A percentile compares a stretch with the other conserved stretches of the same genome.
Conservation (phyloP, 2,888 invertebrate species). For the Salticus scenicus region DNA sequence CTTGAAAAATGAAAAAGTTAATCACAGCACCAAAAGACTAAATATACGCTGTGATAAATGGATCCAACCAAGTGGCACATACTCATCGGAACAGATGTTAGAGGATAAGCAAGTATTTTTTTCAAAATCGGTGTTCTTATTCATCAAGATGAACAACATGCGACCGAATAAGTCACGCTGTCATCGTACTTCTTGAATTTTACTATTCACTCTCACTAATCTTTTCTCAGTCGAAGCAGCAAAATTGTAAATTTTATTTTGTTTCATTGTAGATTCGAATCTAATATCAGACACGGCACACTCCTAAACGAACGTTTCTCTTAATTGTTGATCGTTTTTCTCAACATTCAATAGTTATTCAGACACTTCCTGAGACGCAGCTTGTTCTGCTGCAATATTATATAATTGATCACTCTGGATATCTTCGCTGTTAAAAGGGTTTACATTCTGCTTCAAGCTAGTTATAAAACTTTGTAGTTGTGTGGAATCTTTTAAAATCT, state of each 20-base stretch:
- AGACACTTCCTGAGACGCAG: not conserved
- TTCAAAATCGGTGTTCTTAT: not conserved
- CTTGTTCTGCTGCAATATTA: not conserved
- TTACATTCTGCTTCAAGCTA: not conserved
- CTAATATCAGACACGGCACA: not conserved
- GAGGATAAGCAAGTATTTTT: not conserved
- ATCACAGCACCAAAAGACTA: no score
- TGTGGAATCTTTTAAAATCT: not conserved
- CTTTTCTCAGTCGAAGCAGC: no score
- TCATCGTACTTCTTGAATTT: not conserved
- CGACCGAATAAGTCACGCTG: not conserved
- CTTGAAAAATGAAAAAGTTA: no score
- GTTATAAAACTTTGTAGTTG: not conserved
- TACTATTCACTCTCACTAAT: not conserved
- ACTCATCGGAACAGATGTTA: not conserved
- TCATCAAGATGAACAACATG: not conserved
- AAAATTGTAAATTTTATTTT: not conserved
- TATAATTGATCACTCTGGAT: not conserved
- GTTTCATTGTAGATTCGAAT: not conserved
- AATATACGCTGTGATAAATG: no score
- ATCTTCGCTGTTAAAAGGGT: not conserved
- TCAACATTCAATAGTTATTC: not conserved
- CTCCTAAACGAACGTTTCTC: not conserved
- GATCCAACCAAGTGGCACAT: not conserved
- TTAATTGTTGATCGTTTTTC: not conserved